Conservation (phyloP, 1,140 invertebrate genomes). For the Solenopsis fugax region DNA sequence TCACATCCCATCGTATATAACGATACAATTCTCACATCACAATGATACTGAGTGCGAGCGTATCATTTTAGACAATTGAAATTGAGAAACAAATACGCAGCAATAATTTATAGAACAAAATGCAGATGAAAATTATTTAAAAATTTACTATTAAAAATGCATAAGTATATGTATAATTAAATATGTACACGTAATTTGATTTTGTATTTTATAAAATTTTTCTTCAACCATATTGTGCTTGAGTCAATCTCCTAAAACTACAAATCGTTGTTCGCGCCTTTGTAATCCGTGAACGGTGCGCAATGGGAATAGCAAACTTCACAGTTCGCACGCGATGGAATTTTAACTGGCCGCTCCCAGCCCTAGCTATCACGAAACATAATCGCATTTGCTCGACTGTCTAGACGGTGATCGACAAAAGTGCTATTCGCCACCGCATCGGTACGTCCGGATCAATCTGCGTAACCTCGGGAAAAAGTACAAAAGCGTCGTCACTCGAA, state of each 20-base stretch:
- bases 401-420: slow-evolving; percentile 51
- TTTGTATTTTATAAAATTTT: slow-evolving; percentile 15
- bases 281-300: slow-evolving; percentile 31
- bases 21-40: not conserved
- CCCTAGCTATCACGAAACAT: slow-evolving; percentile 52
- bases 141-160: not conserved
- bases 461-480: slow-evolving; percentile 30
- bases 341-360: slow-evolving; percentile 58
- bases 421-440: slow-evolving; percentile 44
- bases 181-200: not conserved
- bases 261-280: slow-evolving; percentile 10
- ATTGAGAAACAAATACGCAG: not conserved
- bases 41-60: not conserved
- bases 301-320: slow-evolving; percentile 47
- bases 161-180: not conserved
- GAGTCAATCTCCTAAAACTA: not conserved
- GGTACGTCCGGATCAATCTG: slow-evolving; percentile 40
- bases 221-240: not conserved
- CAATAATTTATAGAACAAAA: not conserved
- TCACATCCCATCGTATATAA: not conserved
- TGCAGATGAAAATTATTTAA: not conserved
- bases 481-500: slow-evolving; percentile 16
- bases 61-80: slow-evolving; percentile 14
- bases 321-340: slow-evolving; percentile 61
- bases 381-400: slow-evolving; percentile 63